These are phyloP conservation scores for Drosophila hydei DNA, from an alignment of 1,140 invertebrate species.

Conservation along the genomic window DNA sequence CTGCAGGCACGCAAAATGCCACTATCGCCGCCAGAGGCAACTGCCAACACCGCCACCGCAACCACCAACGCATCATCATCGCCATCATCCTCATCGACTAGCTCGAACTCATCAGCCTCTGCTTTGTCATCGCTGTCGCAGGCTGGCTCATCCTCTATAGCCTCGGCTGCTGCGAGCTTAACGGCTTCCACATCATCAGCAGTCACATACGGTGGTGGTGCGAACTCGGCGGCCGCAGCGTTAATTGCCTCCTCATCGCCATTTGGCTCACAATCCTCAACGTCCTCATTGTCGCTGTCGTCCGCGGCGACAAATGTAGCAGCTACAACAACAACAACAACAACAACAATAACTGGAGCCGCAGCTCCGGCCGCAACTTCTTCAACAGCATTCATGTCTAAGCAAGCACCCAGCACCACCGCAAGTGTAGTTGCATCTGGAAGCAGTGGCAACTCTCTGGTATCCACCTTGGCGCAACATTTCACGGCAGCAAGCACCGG, in stretches of 20 bases:
- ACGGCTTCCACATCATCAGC: slow-evolving; percentile 60
- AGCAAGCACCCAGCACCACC: slow-evolving; percentile 5
- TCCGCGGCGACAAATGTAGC: slow-evolving; percentile 51
- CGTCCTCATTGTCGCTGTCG: slow-evolving; percentile 66
- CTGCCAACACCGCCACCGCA: slow-evolving; percentile 27
- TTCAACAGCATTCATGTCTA: slow-evolving; percentile 12
- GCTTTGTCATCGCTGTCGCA: slow-evolving; percentile 70
- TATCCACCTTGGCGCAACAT: slow-evolving; percentile 78
- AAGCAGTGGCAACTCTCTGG: slow-evolving; percentile 46
- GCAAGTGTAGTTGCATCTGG: slow-evolving; percentile 5
- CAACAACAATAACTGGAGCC: slow-evolving; percentile 11
- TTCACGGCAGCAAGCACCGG: slow-evolving; percentile 68
- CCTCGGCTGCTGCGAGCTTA: slow-evolving; percentile 58
- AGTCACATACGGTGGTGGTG: slow-evolving; percentile 66
- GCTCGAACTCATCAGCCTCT: slow-evolving; percentile 72
- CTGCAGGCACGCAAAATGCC: slow-evolving; percentile 67
- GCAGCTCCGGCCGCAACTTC: slow-evolving; percentile 4
- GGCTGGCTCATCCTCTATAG: slow-evolving; percentile 55
- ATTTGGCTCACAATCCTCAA: slow-evolving; percentile 66
- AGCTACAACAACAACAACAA: slow-evolving; percentile 35
- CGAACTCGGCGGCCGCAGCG: slow-evolving; percentile 66
- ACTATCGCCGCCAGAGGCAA: slow-evolving; percentile 65
- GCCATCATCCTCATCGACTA: slow-evolving; percentile 72
- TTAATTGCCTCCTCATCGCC: slow-evolving; percentile 65
- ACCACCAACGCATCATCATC: slow-evolving; percentile 61